phyloP scores from a whole-genome alignment of 1,140 invertebrate species.

The Cydia strobilella region DNA sequence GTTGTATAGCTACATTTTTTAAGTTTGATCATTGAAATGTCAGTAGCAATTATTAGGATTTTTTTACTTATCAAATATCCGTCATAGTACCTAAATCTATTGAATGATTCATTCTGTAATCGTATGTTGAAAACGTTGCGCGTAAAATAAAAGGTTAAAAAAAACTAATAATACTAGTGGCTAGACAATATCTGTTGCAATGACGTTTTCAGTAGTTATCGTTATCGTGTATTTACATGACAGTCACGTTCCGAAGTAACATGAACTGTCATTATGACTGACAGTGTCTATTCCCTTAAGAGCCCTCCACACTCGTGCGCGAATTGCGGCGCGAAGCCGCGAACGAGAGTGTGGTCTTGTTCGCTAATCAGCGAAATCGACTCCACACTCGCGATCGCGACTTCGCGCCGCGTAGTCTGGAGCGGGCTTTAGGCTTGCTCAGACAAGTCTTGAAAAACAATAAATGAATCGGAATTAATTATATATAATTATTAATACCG shows the following conservation, averaged over 20 bases:
- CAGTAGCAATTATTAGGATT: neutral
- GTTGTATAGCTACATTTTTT: neutral
- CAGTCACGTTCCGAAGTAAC: neutral
- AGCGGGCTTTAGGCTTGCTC: neutral
- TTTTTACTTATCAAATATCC: conserved; percentile 24
- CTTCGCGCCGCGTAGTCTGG: no score
- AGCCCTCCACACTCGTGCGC: no score
- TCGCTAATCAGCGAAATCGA: no score
- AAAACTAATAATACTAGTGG: neutral
- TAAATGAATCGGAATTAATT: conserved; percentile 66
- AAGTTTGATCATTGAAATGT: neutral
- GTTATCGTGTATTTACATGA: neutral
- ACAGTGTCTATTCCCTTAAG: conserved; percentile 11
- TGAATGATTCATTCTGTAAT: conserved; percentile 7
- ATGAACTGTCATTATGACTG: conserved; percentile 12
- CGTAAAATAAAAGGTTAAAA: conserved; percentile 2
- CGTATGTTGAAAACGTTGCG: neutral
- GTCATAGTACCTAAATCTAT: conserved; percentile 14
- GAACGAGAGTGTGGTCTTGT: no score
- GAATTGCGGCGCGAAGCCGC: no score
- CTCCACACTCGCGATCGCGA: no score
- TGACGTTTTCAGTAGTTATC: neutral
- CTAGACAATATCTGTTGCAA: conserved; percentile 7
- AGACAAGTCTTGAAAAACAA: conserved; percentile 42
- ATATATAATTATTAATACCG: conserved; percentile 51